Conservation (phyloP, 2,888 invertebrate species). For the Autographa gamma region DNA sequence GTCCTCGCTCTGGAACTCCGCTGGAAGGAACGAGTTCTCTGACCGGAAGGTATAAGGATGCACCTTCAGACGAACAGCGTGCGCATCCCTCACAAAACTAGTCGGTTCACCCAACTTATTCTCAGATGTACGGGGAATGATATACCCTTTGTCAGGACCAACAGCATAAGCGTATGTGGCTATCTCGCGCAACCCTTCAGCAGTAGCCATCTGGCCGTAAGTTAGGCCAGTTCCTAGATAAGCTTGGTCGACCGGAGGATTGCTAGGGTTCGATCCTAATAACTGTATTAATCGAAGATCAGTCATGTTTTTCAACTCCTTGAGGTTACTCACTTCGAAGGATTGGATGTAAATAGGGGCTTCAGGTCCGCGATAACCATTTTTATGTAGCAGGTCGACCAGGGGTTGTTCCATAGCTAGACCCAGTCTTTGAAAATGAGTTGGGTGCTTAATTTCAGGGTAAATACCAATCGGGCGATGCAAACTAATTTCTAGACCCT, state of each 20-base stretch:
- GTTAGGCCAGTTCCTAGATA: conserved; percentile 72
- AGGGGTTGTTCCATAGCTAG: conserved; percentile 78
- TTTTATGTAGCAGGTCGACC: conserved; percentile 76
- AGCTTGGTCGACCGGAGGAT: conserved; percentile 76
- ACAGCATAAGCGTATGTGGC: conserved; percentile 81
- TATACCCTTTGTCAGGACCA: conserved; percentile 80
- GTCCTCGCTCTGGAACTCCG: conserved; percentile 72
- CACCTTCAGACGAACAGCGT: conserved; percentile 79
- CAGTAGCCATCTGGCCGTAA: conserved; percentile 79
- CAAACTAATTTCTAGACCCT: conserved; percentile 76
- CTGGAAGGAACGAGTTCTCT: conserved; percentile 78
- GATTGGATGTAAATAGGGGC: conserved; percentile 83
- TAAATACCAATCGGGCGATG: conserved; percentile 78
- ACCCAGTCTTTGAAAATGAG: conserved; percentile 77
- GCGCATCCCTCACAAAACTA: conserved; percentile 77
- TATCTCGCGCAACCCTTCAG: conserved; percentile 77
- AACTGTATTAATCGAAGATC: conserved; percentile 78
- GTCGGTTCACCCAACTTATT: conserved; percentile 73
- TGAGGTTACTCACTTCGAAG: conserved; percentile 82
- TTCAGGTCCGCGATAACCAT: conserved; percentile 73
- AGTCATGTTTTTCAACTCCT: conserved; percentile 76
- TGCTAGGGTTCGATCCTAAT: conserved; percentile 57
- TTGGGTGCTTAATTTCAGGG: conserved; percentile 82
- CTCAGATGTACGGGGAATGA: conserved; percentile 76
- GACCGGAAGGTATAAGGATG: conserved; percentile 84